A percentile compares a stretch with the other conserved stretches of the same genome.
These are phyloP conservation scores for Phainopepla nitens DNA, from an alignment of 2,113 vertebrate species.

Conservation along the genomic window DNA sequence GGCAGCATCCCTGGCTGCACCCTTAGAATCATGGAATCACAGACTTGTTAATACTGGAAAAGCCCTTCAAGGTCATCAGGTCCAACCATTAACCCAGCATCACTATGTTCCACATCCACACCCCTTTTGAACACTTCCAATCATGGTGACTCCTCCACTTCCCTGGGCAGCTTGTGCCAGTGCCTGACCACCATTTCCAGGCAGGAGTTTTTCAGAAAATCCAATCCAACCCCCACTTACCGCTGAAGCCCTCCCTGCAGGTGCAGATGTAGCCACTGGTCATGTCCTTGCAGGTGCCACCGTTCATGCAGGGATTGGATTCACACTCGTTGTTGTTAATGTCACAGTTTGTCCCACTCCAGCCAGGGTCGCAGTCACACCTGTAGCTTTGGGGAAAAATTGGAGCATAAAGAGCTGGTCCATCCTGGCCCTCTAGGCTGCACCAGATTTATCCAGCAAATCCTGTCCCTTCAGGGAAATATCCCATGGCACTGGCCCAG, in stretches of 20 bases:
- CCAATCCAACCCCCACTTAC: background rate
- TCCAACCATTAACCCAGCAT: background rate
- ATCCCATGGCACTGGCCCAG: background rate
- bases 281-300: constrained; percentile 95
- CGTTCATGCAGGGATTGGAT: constrained; percentile 92
- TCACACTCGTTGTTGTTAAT: constrained; percentile 93
- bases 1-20: background rate
- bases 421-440: background rate
- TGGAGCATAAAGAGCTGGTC: background rate
- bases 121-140: background rate
- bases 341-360: constrained; percentile 92
- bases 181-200: background rate
- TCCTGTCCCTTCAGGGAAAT: background rate
- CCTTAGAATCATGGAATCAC: constrained; percentile 54
- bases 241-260: constrained; percentile 89
- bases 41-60: background rate
- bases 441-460: background rate
- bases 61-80: background rate
- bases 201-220: background rate
- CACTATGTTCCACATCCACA: background rate
- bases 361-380: constrained; percentile 88
- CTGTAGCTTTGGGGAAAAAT: constrained; percentile 74
- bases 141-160: background rate
- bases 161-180: background rate
- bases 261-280: constrained; percentile 92